These are phyloP conservation scores for Mycteria americana DNA, from an alignment of 2,797 vertebrate genomes.

Conservation along the genomic window DNA sequence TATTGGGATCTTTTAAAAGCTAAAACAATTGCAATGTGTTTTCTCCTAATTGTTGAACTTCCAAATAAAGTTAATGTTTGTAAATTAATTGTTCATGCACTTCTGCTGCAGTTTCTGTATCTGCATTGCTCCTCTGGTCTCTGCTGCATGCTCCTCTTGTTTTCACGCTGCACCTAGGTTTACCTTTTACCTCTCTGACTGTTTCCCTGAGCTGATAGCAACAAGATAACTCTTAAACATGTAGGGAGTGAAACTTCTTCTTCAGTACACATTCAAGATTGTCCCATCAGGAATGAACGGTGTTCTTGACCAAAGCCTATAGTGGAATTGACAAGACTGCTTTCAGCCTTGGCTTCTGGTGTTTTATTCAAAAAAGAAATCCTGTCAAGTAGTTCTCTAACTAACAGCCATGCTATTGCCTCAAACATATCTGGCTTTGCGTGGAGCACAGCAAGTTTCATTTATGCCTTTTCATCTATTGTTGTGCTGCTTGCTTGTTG, in stretches of 20 bases:
- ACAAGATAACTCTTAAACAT: neutral
- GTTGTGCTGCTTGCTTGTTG: neutral
- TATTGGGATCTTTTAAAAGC: neutral
- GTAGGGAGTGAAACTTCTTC: neutral
- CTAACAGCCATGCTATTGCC: neutral
- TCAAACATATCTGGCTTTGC: neutral
- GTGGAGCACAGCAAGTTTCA: neutral
- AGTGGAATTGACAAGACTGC: neutral
- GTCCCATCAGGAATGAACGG: neutral
- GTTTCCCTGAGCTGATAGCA: neutral
- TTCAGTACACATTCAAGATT: neutral
- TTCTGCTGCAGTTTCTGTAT: neutral
- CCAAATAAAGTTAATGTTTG: slow-evolving; percentile 15
- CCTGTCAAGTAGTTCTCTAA: neutral
- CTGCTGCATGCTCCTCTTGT: neutral
- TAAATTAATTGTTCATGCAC: neutral
- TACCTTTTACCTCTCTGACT: neutral
- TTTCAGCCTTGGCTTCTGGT: neutral
- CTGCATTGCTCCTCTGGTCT: neutral
- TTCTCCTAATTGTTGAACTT: neutral
- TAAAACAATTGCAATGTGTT: neutral
- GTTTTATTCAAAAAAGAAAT: neutral
- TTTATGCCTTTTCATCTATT: neutral
- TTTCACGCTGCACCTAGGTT: neutral
- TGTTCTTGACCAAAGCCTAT: neutral